Evolutionary conservation across 2,113 vertebrate species (phyloP), one percentile per base, ranked within the genome.

Genomic region (Tachycineta bicolor): DNA sequence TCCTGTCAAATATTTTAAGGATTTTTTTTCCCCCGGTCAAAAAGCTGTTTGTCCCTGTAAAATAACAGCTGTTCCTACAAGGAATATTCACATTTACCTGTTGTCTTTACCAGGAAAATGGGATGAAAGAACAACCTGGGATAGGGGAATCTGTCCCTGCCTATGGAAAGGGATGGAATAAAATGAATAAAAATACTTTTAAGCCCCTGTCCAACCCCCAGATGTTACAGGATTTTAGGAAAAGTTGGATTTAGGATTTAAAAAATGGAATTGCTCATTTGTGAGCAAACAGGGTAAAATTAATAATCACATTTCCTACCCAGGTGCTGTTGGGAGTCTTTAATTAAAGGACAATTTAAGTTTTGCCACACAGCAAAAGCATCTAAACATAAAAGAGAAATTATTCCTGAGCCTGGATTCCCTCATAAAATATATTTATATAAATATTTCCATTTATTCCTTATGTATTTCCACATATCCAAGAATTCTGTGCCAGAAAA

Each of bases 371-470:
- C 11, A 55, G 44, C 39, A 78, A 83, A 84, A 8, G 26, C 47
- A 53, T 3, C 34, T 5, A 55, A 55, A 43, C 4, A 14, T 18
- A 53, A 82, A 71, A 82, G 5, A 19, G 43, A 60, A 84, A 19
- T 12, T 11, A 5, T 19, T 43, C 62, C 19, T 14, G 2, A 70
- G 43, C 37, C 31, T 43, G 5, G 2, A 22, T 37, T 68, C 28
- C 4, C 12, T 39, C 25, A 7, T 6, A 12, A 65, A 5, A 13
- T 11, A 1, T 3, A n/a, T 8, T 47, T n/a, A 9, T 28, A 41
- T 9, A n/a, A 33, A 47, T 74, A 33, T 55, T 46, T 47, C 7
- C 7, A 6, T 47, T 7, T 46, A 26, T 33, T 46, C 58, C 4
- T 4, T 8, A 4, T 31, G 3, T 31, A 13, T 65, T 44, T 55